A percentile compares a stretch with the other conserved stretches of the same genome.
Evolutionary conservation across 1,140 invertebrate genomes (phyloP).

Genomic region (Drosophila arawakana): DNA sequence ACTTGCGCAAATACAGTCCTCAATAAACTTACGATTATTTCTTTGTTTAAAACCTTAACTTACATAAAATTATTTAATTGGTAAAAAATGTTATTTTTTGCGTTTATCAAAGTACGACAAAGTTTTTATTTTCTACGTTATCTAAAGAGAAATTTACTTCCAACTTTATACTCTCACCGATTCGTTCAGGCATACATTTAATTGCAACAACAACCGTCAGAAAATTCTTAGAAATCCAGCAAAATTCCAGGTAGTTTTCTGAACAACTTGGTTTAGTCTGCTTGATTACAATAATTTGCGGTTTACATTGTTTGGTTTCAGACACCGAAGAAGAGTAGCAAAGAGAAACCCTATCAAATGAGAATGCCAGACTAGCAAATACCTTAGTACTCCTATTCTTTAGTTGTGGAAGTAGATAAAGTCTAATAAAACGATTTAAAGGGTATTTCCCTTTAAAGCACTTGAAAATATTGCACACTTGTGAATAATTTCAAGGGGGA

Average conservation of each 20-base stretch:
- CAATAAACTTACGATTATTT: not conserved
- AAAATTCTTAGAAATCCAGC: constrained; percentile 33
- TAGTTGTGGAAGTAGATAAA: not conserved
- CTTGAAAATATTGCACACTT: constrained; percentile 25
- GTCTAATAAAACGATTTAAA: not conserved
- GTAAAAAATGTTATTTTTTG: not conserved
- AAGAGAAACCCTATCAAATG: constrained; percentile 8
- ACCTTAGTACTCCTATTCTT: not conserved
- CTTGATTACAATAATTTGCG: constrained; percentile 52
- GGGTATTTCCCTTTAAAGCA: not conserved
- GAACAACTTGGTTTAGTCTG: not conserved
- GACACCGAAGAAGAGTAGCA: not conserved
- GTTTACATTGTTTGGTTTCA: constrained; percentile 36
- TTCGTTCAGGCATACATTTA: constrained; percentile 18
- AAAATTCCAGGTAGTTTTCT: constrained; percentile 41
- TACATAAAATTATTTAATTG: not conserved
- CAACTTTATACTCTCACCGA: constrained; percentile 6
- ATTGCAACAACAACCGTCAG: constrained; percentile 16
- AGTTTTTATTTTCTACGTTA: too few relatives aligned
- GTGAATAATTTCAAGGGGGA: constrained; percentile 30
- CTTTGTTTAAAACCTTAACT: not conserved
- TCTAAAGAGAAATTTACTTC: constrained; percentile 5
- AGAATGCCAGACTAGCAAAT: not conserved
- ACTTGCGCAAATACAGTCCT: not conserved
- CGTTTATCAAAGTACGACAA: not conserved